Evolutionary conservation across 2,888 invertebrate species (phyloP).

Genomic region (Bellardia bayeri): DNA sequence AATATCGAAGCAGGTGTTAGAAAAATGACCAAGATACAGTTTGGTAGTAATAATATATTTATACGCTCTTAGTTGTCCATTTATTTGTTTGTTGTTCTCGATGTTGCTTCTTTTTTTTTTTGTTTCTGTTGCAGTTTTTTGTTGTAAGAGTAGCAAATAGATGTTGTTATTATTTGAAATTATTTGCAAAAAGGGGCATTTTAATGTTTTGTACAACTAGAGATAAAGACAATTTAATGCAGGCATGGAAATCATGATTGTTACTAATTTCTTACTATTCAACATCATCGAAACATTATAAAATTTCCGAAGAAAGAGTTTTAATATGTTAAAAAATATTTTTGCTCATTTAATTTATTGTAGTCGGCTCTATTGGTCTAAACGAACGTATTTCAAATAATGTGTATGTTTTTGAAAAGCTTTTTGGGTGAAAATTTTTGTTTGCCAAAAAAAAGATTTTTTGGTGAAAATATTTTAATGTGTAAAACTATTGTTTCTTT

Average conservation of each 20-base stretch:
- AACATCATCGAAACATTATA: no score
- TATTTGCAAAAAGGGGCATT: conserved; percentile 68
- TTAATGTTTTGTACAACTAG: conserved; percentile 48
- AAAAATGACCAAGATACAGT: conserved; percentile 69
- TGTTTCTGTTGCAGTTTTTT: conserved; percentile 12
- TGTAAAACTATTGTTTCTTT: no score
- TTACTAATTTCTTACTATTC: neutral
- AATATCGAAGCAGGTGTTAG: conserved; percentile 72
- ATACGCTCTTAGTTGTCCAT: conserved; percentile 44
- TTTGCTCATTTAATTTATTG: no score
- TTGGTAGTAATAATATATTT: conserved; percentile 58
- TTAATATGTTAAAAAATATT: no score
- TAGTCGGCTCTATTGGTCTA: no score
- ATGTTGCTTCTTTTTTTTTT: no score
- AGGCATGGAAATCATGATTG: conserved; percentile 43
- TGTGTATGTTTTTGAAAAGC: no score
- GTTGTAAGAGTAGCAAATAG: conserved; percentile 50
- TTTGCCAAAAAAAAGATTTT: no score
- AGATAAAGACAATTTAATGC: conserved; percentile 35
- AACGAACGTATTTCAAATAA: no score
- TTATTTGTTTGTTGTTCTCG: conserved; percentile 48
- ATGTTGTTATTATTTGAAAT: conserved; percentile 64
- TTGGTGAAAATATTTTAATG: no score
- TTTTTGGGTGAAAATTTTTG: no score
- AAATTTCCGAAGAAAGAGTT: no score